phyloP scores from a whole-genome alignment of 2,888 invertebrate species.

The Morpho helenor region DNA sequence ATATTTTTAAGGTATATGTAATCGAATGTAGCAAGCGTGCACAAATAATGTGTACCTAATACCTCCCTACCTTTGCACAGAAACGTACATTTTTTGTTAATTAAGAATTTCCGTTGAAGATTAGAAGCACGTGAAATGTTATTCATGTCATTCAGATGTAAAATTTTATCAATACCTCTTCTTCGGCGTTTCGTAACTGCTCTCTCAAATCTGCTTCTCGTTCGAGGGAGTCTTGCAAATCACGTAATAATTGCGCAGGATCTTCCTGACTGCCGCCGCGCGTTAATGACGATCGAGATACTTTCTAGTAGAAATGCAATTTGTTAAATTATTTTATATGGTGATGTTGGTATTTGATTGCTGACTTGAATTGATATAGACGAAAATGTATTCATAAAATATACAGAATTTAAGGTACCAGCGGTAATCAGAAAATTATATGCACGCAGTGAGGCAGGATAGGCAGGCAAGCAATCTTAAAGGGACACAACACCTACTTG shows the following conservation, averaged over 20 bases:
- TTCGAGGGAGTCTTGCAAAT: slow-evolving; percentile 94
- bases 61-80: slow-evolving; percentile 15
- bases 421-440: no score
- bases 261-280: slow-evolving; percentile 90
- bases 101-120: slow-evolving; percentile 1
- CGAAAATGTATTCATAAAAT: no score
- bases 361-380: no score
- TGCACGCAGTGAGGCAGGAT: no score
- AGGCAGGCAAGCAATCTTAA: no score
- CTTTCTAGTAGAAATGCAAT: slow-evolving; percentile 62
- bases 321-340: background rate
- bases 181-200: slow-evolving; percentile 94
- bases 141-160: slow-evolving; percentile 1
- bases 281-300: slow-evolving; percentile 86
- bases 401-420: no score
- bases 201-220: slow-evolving; percentile 96
- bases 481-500: no score
- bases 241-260: slow-evolving; percentile 88
- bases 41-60: slow-evolving; percentile 2
- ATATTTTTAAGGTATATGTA: no score
- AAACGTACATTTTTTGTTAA: slow-evolving; percentile 9
- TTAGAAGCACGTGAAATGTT: slow-evolving; percentile 14
- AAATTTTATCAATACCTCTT: slow-evolving; percentile 82
- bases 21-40: no score
- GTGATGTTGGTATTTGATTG: no score